Base-by-base conservation (phyloP, 2,888 invertebrate genomes). In the Rhorus exstirpatorius region DNA sequence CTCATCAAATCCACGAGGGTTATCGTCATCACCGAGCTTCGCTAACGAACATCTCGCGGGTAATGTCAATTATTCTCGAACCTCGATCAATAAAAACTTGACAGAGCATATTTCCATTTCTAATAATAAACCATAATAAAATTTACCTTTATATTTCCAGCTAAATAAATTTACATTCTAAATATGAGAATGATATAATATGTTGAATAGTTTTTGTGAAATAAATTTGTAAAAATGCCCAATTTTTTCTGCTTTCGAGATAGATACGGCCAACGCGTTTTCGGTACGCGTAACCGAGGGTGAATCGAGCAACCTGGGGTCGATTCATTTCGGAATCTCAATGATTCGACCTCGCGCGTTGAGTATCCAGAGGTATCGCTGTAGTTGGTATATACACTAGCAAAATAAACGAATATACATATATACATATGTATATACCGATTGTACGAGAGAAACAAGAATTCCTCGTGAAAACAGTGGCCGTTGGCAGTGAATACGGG, bases 241-340 rank as follows among this genome's bases (percentile, higher is more conserved):
- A n/a, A n/a, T n/a, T n/a, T n/a, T n/a, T n/a, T n/a, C n/a, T n/a
- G n/a, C n/a, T n/a, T n/a, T n/a, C n/a, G n/a, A n/a, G n/a, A n/a
- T n/a, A n/a, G n/a, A n/a, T n/a, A n/a, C n/a, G n/a, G n/a, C n/a
- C n/a, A n/a, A n/a, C n/a, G n/a, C n/a, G 38, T 1, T 38, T 38
- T 10, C 8, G 10, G 4, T 38, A 38, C 38, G 44, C 46, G 41
- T 21, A 44, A 55, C 7, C 51, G 51, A 68, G 65, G 67, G 31
- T 14, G 35, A 51, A 65, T 49, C 38, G 44, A 65, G 31, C 58
- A 46, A 72, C 24, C 49, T 58, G 61, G 38, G 61, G 53, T 68
- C 68, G 80, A 70, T 79, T 72, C 72, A 72, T 79, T 72, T 79
- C 38, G 24, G 65, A 55, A 58, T 65, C 58, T 58, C 55, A 31